Conservation (phyloP, 2,797 vertebrate species). For the Myiotriccus ornatus region DNA sequence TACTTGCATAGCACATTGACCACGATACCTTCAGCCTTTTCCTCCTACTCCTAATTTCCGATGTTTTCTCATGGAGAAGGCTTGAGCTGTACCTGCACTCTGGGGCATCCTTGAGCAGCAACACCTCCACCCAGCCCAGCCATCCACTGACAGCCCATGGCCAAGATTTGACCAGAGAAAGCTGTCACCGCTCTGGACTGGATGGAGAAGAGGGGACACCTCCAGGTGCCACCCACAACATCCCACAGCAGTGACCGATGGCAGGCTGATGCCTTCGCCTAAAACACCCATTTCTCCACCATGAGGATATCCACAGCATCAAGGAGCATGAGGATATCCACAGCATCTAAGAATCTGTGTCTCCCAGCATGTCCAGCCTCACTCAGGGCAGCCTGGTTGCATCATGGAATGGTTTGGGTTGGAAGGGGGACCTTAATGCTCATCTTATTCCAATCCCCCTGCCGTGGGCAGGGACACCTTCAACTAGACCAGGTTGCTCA, state of each 20-base stretch:
- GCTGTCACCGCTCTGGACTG: neutral
- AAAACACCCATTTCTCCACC: neutral
- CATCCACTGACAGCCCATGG: neutral
- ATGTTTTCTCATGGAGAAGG: neutral
- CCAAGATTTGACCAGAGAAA: neutral
- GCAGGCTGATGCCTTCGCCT: neutral
- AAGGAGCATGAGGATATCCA: neutral
- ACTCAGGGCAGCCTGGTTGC: fast-evolving
- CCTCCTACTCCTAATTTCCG: neutral
- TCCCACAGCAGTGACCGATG: fast-evolving
- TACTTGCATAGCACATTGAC: neutral
- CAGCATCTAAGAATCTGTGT: fast-evolving
- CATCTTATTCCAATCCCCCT: neutral
- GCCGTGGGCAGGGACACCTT: neutral
- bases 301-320: neutral
- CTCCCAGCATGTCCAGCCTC: fast-evolving
- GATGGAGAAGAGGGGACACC: neutral
- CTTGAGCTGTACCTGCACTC: neutral
- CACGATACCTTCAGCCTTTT: neutral
- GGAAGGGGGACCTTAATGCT: neutral
- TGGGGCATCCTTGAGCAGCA: neutral
- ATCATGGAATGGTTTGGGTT: neutral
- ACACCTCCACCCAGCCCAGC: neutral
- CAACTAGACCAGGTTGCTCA: fast-evolving
- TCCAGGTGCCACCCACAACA: neutral